These are phyloP conservation scores for Idris sp. DNA, from an alignment of 1,140 invertebrate genomes.

Conservation along the genomic window DNA sequence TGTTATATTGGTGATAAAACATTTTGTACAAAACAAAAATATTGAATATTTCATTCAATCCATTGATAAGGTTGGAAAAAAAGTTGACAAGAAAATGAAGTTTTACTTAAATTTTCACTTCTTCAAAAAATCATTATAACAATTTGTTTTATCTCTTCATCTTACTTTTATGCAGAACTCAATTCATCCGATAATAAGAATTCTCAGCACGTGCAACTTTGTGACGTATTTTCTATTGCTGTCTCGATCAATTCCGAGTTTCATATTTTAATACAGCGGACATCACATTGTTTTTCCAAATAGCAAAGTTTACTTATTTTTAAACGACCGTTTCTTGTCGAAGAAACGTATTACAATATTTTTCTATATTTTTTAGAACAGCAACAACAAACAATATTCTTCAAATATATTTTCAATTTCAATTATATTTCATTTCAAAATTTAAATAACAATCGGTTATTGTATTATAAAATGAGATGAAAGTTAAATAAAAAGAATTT, in stretches of 20 bases:
- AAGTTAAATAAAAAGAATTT: no score
- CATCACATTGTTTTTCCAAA: slow-evolving; percentile 5
- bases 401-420: no score
- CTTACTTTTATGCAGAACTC: slow-evolving; percentile 8
- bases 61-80: no score
- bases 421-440: no score
- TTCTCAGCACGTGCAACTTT: slow-evolving; percentile 25
- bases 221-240: slow-evolving; percentile 12
- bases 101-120: slow-evolving; percentile 3
- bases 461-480: no score
- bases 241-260: slow-evolving; percentile 20
- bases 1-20: no score
- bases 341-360: no score
- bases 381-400: no score
- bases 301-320: no score
- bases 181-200: slow-evolving; percentile 16
- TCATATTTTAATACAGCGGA: slow-evolving; percentile 25
- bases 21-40: neutral
- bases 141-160: slow-evolving; percentile 10
- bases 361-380: no score
- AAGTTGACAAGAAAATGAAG: neutral
- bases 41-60: neutral
- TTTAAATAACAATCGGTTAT: no score
- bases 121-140: slow-evolving; percentile 14
- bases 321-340: no score